Base-by-base conservation (phyloP, 2,888 invertebrate species). In the Hydriomena furcata region DNA sequence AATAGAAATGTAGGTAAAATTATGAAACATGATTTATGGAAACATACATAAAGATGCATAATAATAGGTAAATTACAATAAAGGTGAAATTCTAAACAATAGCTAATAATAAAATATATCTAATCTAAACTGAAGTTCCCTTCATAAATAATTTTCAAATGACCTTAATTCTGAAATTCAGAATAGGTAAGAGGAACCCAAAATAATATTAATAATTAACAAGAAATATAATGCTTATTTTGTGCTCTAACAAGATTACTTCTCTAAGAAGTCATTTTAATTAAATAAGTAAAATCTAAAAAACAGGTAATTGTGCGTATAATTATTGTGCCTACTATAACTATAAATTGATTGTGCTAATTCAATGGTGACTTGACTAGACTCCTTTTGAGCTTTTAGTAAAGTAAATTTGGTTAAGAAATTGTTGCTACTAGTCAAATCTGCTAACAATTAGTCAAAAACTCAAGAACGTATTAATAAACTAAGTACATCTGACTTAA, bases 331-430 rank as follows among this genome's bases (percentile, higher is more conserved):
- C 44, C n/a, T 41, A 24, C n/a, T 35, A 41, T 44, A 11, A 41
- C 45, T 54, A 41, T 49, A 58, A 55, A 54, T 58, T 60, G 42
- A 58, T 70, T 71, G 71, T 75, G 71, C 66, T 67, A 58, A 63
- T 53, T 53, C 34, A 67, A 60, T 67, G 65, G 66, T 61, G 56
- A 60, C 60, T 63, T 70, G 77, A 79, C 79, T 79, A 79, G 79
- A 74, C 68, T 70, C 65, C 65, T 56, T 58, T 65, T 63, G 68
- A 69, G 68, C 70, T 69, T 43, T 54, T 46, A 13, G 7, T 20
- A 34, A 41, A 28, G 44, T 10, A 24, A 6, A 11, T 23, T 28
- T 10, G 13, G 12, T 27, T 37, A 13, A 25, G n/a, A 13, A 25
- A 37, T 6, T 31, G 3, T 37, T 36, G 24, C 10, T 28, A 1